phyloP scores from a whole-genome alignment of 64 coral and sea anemone species.

The Cladopsammia gracilis region DNA sequence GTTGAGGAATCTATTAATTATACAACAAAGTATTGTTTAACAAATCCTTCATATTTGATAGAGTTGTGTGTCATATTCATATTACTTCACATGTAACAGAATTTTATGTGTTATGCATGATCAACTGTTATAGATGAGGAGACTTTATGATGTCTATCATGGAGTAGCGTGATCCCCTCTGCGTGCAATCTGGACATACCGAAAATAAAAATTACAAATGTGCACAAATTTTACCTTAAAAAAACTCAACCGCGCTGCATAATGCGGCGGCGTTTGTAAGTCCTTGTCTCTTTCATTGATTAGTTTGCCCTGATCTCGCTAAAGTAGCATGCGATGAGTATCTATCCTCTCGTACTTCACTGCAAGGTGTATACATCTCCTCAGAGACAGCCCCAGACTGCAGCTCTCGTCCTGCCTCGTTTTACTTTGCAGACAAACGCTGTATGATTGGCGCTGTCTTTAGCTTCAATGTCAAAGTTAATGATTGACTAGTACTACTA shows the following conservation, averaged over 20 bases:
- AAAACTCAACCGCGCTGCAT: neutral
- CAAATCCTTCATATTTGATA: no score
- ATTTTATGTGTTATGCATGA: no score
- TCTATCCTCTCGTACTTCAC: slow-evolving; percentile 58
- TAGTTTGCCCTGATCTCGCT: slow-evolving; percentile 4
- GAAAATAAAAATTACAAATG: no score
- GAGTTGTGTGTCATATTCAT: no score
- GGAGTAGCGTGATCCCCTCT: no score
- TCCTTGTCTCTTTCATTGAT: slow-evolving; percentile 67
- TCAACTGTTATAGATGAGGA: no score
- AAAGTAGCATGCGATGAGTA: slow-evolving; percentile 58
- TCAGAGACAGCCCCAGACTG: slow-evolving; percentile 65
- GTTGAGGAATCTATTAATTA: slow-evolving; percentile 40
- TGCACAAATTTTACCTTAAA: neutral
- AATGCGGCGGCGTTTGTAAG: slow-evolving; percentile 5
- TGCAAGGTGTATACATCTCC: slow-evolving; percentile 75
- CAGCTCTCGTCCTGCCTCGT: slow-evolving; percentile 46
- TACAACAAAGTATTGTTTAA: neutral
- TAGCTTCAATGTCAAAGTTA: slow-evolving; percentile 40
- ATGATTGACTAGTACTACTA: slow-evolving; percentile 21
- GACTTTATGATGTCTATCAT: no score
- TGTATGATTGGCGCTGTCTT: slow-evolving; percentile 52
- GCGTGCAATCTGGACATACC: no score
- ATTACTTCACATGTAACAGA: no score
- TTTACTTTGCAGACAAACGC: slow-evolving; percentile 72